Base-by-base conservation (phyloP, 2,888 invertebrate species). In the Ophraella communa region DNA sequence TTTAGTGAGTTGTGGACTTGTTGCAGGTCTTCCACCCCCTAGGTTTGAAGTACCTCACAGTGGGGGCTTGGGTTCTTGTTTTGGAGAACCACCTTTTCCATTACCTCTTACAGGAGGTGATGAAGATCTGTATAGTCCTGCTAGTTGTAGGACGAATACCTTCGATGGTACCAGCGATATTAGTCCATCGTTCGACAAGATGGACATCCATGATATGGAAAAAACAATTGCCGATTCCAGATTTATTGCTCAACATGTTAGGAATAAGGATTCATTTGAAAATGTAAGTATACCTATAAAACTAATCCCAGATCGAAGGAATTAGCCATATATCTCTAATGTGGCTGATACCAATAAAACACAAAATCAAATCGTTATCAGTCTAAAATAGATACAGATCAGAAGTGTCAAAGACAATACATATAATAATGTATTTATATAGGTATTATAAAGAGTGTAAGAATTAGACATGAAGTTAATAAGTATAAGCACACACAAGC, bases 221-320 rank as follows among this genome's bases (percentile, higher is more conserved):
- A 94, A 94, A 83, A 94, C 95, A 77, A 91, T 95, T 83, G 93
- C 94, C 81, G 94, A 95, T 76, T 94, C 95, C 73, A 90, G 93
- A 79, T 96, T 96, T 84, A 95, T 96, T 85, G 95, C 95, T 80
- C 96, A 96, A 84, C 96, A 96, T 83, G 94, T 95, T 82, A 92
- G 90, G 84, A 96, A 96, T 85, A 94, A 95, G 84, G 95, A 96
- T 84, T 93, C 92, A 82, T 96, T 95, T 83, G 95, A 94, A 83
- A 93, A 91, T 83, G 95, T 95, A 86, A 91, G 93, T 90, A n/a
- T 14, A 4, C n/a, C n/a, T n/a, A n/a, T n/a, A n/a, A n/a, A n/a
- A n/a, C n/a, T n/a, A n/a, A n/a, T n/a, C n/a, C n/a, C n/a, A n/a
- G n/a, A n/a, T n/a, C n/a, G n/a, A n/a, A n/a, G n/a, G n/a, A n/a